Percentiles rank a stretch among this genome's conserved stretches.
Evolutionary conservation across 2,113 vertebrate genomes (phyloP).

Genomic region (Delphinus delphis): DNA sequence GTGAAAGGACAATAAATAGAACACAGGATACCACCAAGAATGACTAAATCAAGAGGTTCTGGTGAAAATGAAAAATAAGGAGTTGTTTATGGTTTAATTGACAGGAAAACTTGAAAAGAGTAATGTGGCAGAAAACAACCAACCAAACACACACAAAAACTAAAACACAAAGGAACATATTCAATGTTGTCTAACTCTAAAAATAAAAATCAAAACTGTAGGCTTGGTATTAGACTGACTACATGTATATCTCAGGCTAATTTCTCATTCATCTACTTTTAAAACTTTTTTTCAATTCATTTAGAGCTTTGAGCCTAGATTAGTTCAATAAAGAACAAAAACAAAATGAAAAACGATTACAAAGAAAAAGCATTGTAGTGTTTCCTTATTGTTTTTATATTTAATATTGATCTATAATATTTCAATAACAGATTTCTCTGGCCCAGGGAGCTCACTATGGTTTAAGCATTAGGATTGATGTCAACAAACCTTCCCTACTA

Average conservation of each 20-base stretch:
- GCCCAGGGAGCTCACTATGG: not conserved
- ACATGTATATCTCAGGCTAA: fast-evolving
- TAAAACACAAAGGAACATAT: not conserved
- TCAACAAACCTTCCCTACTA: not conserved
- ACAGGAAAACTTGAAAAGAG: not conserved
- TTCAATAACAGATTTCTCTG: not conserved
- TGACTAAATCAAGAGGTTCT: not conserved
- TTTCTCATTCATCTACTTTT: not conserved
- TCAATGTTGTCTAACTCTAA: not conserved
- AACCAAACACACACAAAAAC: not conserved
- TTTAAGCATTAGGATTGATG: not conserved
- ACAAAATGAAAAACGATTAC: not conserved
- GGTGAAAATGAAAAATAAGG: not conserved
- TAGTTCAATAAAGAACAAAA: not conserved
- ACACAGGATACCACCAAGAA: not conserved
- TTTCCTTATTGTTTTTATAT: slow-evolving; percentile 11
- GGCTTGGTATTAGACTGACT: not conserved
- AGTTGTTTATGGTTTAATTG: not conserved
- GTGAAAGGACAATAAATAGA: not conserved
- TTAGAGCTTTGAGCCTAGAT: not conserved
- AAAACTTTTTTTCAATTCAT: not conserved
- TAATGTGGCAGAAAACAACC: not conserved
- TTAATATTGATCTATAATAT: not conserved
- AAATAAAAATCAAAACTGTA: not conserved
- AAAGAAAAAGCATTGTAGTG: not conserved